A percentile compares a stretch with the other conserved stretches of the same genome.
Evolutionary conservation across 2,113 vertebrate genomes (phyloP).

Genomic region (Hymenochirus boettgeri): DNA sequence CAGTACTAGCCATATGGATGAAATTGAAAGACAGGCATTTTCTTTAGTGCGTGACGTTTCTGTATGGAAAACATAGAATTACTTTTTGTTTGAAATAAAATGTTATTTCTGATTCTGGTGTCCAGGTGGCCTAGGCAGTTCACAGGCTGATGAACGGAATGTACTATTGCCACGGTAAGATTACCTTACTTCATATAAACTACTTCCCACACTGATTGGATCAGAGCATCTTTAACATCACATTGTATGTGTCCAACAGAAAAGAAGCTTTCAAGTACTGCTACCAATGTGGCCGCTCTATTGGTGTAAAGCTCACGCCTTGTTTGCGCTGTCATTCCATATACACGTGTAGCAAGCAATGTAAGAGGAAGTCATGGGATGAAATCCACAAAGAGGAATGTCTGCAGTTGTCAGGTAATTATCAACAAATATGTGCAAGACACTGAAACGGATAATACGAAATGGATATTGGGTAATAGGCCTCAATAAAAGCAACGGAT

Average conservation of each 20-base stretch:
- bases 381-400: slow-evolving; percentile 70
- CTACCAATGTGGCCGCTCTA: slow-evolving; percentile 71
- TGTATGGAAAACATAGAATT: too few species aligned
- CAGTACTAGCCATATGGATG: too few species aligned
- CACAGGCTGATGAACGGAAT: not conserved
- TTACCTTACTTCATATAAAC: not conserved
- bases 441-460: too few species aligned
- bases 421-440: too few species aligned
- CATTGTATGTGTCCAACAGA: slow-evolving; percentile 43
- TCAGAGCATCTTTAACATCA: too few species aligned
- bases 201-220: not conserved
- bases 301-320: slow-evolving; percentile 57
- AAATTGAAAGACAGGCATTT: too few species aligned
- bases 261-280: slow-evolving; percentile 69
- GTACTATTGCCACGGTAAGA: slow-evolving; percentile 2
- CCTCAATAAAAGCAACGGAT: too few species aligned
- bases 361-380: slow-evolving; percentile 66
- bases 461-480: too few species aligned
- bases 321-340: slow-evolving; percentile 66
- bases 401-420: slow-evolving; percentile 45
- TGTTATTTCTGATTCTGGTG: not conserved
- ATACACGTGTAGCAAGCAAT: slow-evolving; percentile 69
- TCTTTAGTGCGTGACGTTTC: too few species aligned
- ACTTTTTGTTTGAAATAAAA: too few species aligned
- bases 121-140: not conserved